Evolutionary conservation across 37 sponge, comb jelly and placozoan species (phyloP).

Genomic region (Ephydatia muelleri): DNA sequence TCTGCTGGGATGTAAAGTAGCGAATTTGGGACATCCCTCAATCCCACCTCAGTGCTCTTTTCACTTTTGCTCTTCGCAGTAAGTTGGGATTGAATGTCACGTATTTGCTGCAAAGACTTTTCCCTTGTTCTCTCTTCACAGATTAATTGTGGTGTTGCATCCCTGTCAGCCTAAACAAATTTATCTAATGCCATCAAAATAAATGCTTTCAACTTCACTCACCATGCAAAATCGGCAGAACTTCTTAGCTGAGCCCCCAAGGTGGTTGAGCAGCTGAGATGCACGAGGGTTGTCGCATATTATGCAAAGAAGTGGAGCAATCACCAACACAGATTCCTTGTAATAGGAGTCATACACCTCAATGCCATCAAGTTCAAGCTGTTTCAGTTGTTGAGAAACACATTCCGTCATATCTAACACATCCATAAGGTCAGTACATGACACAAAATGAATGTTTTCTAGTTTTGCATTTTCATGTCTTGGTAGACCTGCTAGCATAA

Average conservation of each 20-base stretch:
- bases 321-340: constrained; percentile 17
- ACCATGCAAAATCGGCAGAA: constrained; percentile 53
- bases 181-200: background rate
- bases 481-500: constrained; percentile 26
- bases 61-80: background rate
- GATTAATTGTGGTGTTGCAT: too few species aligned
- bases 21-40: too few species aligned
- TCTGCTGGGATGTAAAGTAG: too few species aligned
- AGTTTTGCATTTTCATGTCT: background rate
- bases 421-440: constrained; percentile 21
- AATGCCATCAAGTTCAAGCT: constrained; percentile 20
- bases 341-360: constrained; percentile 15
- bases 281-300: constrained; percentile 41
- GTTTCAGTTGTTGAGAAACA: constrained; percentile 4
- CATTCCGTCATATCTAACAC: constrained; percentile 24
- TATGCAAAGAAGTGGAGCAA: constrained; percentile 34
- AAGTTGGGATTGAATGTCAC: too few species aligned
- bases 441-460: constrained; percentile 25
- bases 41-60: background rate
- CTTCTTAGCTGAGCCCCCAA: constrained; percentile 29
- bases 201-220: background rate
- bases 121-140: too few species aligned
- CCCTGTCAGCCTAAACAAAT: too few species aligned
- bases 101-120: too few species aligned
- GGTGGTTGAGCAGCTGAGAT: constrained; percentile 37